These are phyloP conservation scores for Hydropsyche tenuis DNA, from an alignment of 1,140 invertebrate species.

Conservation along the genomic window DNA sequence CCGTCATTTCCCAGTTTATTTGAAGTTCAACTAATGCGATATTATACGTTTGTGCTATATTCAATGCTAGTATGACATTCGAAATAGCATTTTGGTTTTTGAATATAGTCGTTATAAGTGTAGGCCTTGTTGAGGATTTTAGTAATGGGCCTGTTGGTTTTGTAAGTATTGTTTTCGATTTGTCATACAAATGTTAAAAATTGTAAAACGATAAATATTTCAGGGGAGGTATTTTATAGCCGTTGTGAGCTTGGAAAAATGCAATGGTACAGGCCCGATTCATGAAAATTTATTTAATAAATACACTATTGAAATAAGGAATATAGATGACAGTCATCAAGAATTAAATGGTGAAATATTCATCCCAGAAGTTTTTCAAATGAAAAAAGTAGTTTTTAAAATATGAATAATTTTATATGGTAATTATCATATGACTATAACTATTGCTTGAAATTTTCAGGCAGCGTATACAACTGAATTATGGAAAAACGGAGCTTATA, in stretches of 20 bases:
- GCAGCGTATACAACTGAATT: neutral
- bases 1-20: no score
- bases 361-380: neutral
- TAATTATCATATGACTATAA: no score
- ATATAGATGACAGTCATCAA: neutral
- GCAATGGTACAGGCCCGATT: neutral
- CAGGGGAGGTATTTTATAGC: neutral
- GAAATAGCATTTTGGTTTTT: no score
- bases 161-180: constrained; percentile 6
- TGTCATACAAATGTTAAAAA: neutral
- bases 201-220: no score
- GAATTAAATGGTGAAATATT: neutral
- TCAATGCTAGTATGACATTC: no score
- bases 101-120: neutral
- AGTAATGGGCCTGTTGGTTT: neutral
- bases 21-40: no score
- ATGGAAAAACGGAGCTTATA: neutral
- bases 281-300: neutral
- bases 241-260: neutral
- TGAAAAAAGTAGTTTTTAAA: neutral
- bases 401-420: no score
- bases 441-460: neutral
- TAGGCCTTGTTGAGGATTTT: neutral
- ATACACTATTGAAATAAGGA: neutral
- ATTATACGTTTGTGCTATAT: no score